Evolutionary conservation across 2,888 invertebrate species (phyloP), one percentile per base, ranked within the genome.

Genomic region (Leptinotarsa rubiginosa): DNA sequence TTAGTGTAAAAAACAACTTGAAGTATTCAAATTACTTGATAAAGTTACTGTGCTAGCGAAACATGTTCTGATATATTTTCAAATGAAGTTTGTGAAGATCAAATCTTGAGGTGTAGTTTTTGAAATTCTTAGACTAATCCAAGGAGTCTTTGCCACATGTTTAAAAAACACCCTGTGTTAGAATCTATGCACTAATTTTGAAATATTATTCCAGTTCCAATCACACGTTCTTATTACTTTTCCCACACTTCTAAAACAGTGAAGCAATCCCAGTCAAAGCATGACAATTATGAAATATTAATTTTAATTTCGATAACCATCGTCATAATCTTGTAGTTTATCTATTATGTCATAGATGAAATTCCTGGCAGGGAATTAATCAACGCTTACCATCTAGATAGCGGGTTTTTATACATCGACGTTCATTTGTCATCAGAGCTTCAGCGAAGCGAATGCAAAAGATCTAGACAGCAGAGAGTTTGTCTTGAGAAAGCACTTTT

Each of bases 381-480:
- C 72, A 69, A 25, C 56, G 50, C 68, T 62, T 73, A 69, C 18
- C 67, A 67, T 73, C 68, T 69, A 73, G 22, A 54, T 69, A 69
- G 68, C 64, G 31, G 47, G 41, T 18, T 41, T 67, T 64, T 50
- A 52, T 52, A 41, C 50, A 25, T 52, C 69, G 69, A 65, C 41
- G 62, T 64, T 69, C 68, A 73, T 69, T 73, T 73, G 72, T 73
- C 72, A 69, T 62, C 64, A 65, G 47, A 52, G 16, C 65, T 65
- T 66, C 65, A 66, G 54, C 66, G 65, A 49, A 47, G 31, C 31
- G 49, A 31, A 62, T 31, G 50, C 54, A 69, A 41, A 18, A 59
- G 52, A 59, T 59, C 47, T 69, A 47, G 69, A 59, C 67, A 31
- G 18, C 49, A n/a, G 49, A 50, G 49, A 49, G 49, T 49, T 22